Percentiles rank a stretch among this genome's conserved stretches.
Evolutionary conservation across 2,113 vertebrate species (phyloP).

Genomic region (Sprattus sprattus): DNA sequence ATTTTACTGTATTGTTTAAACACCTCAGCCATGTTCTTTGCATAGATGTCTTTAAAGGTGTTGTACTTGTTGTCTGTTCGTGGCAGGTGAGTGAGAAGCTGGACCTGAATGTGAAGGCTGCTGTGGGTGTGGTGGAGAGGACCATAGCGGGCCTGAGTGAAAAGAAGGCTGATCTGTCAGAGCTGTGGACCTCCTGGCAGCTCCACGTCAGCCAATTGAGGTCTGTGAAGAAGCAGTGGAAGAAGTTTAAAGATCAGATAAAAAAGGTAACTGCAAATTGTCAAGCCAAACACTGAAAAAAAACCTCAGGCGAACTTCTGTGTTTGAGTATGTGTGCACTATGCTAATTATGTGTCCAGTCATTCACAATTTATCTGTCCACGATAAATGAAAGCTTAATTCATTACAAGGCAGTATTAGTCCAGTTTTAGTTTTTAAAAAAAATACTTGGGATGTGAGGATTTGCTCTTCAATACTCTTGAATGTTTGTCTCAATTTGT

Average conservation of each 20-base stretch:
- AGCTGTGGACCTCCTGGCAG: slow-evolving; percentile 72
- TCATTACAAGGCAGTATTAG: neutral
- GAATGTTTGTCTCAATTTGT: neutral
- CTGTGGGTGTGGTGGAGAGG: slow-evolving; percentile 61
- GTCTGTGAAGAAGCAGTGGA: slow-evolving; percentile 72
- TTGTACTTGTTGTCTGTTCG: neutral
- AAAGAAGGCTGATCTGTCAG: slow-evolving; percentile 69
- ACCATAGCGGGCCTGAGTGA: slow-evolving; percentile 65
- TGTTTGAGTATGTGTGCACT: no score
- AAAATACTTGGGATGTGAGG: neutral
- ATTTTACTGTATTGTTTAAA: neutral
- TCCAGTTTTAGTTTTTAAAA: neutral
- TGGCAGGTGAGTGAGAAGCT: slow-evolving; percentile 69
- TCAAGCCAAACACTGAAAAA: neutral
- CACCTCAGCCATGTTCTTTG: neutral
- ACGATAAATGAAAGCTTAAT: no score
- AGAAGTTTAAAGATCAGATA: slow-evolving; percentile 77
- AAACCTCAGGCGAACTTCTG: no score
- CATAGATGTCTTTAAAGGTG: neutral
- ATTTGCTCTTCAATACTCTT: neutral
- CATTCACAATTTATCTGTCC: no score
- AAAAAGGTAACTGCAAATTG: slow-evolving; percentile 63
- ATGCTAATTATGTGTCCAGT: no score
- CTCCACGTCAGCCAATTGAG: slow-evolving; percentile 67
- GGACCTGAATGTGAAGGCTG: slow-evolving; percentile 67